phyloP scores from a whole-genome alignment of 2,113 vertebrate genomes.

The Thryonomys swinderianus region DNA sequence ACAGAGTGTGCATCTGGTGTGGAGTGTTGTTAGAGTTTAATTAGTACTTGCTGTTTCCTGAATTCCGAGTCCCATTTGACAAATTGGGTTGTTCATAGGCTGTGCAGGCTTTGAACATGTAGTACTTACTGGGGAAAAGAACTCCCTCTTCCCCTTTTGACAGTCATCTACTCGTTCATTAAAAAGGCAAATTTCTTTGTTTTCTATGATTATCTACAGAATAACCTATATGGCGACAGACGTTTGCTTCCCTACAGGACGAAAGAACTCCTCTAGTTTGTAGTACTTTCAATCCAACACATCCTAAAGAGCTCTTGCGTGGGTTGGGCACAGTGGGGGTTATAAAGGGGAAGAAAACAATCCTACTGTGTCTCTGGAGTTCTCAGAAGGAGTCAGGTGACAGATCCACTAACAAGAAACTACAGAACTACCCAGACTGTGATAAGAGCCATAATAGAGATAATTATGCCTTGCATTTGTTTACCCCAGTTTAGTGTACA shows the following conservation, averaged over 20 bases:
- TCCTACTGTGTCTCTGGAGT: neutral
- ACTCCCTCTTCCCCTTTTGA: neutral
- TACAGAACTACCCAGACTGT: neutral
- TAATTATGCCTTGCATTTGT: neutral
- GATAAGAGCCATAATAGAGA: neutral
- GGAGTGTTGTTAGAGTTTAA: slow-evolving; percentile 59
- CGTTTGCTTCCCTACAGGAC: neutral
- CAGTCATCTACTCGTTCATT: neutral
- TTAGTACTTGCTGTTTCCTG: slow-evolving; percentile 66
- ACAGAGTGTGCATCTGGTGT: slow-evolving; percentile 39
- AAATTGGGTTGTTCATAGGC: neutral
- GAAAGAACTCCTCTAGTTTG: neutral
- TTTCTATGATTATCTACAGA: neutral
- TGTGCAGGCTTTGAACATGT: slow-evolving; percentile 42
- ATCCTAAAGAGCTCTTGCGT: fast-evolving
- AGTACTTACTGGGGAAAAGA: neutral
- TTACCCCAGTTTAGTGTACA: neutral
- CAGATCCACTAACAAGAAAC: neutral
- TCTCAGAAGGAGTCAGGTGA: neutral
- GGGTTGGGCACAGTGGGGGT: fast-evolving
- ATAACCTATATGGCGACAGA: neutral
- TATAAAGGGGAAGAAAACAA: neutral
- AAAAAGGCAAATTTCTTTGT: neutral
- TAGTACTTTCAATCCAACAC: neutral
- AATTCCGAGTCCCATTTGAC: slow-evolving; percentile 57